A percentile compares a stretch with the other conserved stretches of the same genome.
Evolutionary conservation across 2,113 vertebrate genomes (phyloP).

Genomic region (Podocnemis expansa): DNA sequence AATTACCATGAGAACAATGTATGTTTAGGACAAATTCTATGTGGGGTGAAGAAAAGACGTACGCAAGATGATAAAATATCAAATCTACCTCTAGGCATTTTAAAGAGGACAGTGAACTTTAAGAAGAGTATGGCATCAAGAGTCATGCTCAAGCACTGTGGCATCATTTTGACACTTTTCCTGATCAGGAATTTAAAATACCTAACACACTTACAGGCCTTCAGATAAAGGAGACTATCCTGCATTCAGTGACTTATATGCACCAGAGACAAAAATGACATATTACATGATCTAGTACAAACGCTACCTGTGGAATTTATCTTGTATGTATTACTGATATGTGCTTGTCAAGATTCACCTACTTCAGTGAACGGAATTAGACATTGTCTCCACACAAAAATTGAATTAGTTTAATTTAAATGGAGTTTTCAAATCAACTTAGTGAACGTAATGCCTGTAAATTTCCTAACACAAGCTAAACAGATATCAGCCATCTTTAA

Average conservation of each 20-base stretch:
- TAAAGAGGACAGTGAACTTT: background rate
- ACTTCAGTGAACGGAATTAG: background rate
- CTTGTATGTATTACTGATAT: background rate
- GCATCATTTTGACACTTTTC: background rate
- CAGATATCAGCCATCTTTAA: constrained; percentile 39
- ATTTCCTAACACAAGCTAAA: constrained; percentile 36
- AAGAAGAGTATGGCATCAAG: background rate
- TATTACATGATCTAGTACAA: background rate
- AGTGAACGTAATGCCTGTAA: constrained; percentile 27
- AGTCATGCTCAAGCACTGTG: background rate
- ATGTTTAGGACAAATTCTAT: background rate
- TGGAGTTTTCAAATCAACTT: constrained; percentile 51
- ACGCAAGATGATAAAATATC: background rate
- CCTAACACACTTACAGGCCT: background rate
- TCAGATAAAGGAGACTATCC: background rate
- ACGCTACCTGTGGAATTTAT: too few relatives aligned
- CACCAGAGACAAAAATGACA: background rate
- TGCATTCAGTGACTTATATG: background rate
- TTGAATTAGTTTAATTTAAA: constrained; percentile 50
- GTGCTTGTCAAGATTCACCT: background rate
- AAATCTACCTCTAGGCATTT: background rate
- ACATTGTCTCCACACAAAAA: constrained; percentile 35
- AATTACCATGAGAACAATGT: background rate
- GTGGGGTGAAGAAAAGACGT: background rate
- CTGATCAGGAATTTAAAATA: constrained; percentile 3